Conservation (phyloP, 2,797 vertebrate species). For the Intellagama lesueurii region DNA sequence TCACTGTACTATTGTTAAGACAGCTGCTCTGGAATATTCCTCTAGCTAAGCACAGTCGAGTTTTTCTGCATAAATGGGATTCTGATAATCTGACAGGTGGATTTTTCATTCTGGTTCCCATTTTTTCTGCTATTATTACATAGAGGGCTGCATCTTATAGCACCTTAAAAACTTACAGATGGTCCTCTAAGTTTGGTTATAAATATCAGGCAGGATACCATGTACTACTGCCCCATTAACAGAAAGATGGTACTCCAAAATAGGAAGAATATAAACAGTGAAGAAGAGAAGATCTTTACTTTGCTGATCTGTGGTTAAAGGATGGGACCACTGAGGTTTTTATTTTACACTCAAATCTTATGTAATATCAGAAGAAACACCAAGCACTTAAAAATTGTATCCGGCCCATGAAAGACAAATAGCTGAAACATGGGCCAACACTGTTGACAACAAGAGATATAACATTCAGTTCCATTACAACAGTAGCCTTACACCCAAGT, state of each 20-base stretch:
- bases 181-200: neutral
- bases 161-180: neutral
- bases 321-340: neutral
- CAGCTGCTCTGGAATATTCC: fast-evolving
- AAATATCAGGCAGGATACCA: neutral
- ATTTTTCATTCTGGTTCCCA: neutral
- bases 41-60: too few relatives aligned
- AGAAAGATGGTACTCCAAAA: neutral
- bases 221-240: neutral
- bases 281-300: neutral
- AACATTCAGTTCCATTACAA: neutral
- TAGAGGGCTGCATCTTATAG: neutral
- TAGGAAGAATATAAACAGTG: neutral
- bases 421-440: too few relatives aligned
- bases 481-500: neutral
- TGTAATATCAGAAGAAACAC: neutral
- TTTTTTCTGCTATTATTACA: neutral
- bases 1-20: neutral
- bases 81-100: neutral
- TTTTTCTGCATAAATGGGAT: neutral
- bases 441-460: neutral
- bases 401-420: too few relatives aligned
- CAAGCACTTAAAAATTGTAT: too few relatives aligned
- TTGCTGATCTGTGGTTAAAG: neutral
- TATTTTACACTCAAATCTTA: neutral